These are phyloP conservation scores for Echinarachnius parma DNA, from an alignment of 53 echinoderm and acorn worm species.

Conservation along the genomic window DNA sequence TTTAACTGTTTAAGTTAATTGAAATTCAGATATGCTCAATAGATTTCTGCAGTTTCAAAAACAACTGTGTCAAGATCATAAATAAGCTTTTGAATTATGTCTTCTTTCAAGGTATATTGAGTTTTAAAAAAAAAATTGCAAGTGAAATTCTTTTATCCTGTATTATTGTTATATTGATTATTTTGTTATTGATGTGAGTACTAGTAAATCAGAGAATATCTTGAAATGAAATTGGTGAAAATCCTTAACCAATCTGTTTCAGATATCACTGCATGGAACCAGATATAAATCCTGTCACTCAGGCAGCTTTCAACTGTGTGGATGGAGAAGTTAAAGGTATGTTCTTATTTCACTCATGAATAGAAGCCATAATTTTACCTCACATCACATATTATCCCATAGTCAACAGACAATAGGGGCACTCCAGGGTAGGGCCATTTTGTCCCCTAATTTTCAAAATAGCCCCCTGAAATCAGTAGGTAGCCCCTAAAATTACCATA, in stretches of 20 bases:
- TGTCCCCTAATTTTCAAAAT: no score
- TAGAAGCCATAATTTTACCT: background rate
- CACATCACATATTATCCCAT: background rate
- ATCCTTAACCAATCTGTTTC: background rate
- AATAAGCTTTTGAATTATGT: no score
- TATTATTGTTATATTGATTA: background rate
- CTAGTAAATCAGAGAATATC: background rate
- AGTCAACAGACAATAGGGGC: no score
- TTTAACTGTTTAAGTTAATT: no score
- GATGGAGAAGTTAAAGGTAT: constrained; percentile 27
- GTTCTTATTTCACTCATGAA: no score
- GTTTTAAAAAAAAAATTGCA: background rate
- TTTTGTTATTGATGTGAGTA: background rate
- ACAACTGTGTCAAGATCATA: no score
- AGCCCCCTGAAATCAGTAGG: no score
- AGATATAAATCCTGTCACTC: constrained; percentile 1
- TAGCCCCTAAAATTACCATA: no score
- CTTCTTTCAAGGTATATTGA: background rate
- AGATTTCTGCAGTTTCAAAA: no score
- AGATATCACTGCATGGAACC: constrained; percentile 36
- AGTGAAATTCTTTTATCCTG: background rate
- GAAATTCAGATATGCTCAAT: no score
- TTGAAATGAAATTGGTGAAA: background rate
- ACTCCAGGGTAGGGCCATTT: no score
- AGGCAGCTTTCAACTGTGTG: constrained; percentile 12